Percentiles rank a stretch among this genome's conserved stretches.
These are phyloP conservation scores for Dryoscopus gambensis DNA, from an alignment of 2,113 vertebrate species.

Conservation along the genomic window DNA sequence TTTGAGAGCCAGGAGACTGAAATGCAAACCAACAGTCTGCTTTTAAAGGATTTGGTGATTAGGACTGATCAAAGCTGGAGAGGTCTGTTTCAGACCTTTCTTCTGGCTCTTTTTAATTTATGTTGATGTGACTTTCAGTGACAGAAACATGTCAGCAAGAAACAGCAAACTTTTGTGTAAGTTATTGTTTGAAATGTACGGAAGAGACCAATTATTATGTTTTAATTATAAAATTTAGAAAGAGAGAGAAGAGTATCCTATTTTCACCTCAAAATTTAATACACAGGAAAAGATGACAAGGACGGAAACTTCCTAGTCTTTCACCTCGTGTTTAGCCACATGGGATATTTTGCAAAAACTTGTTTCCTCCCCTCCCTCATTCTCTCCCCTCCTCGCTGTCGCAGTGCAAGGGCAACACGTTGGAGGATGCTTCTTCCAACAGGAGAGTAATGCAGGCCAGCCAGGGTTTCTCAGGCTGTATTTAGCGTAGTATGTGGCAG, in stretches of 20 bases:
- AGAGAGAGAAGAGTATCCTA: background rate
- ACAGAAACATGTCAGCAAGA: background rate
- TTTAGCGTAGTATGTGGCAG: background rate
- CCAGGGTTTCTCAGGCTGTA: background rate
- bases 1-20: background rate
- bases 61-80: background rate
- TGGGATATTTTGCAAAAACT: background rate
- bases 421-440: background rate
- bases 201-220: background rate
- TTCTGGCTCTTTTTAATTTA: background rate
- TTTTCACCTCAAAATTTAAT: background rate
- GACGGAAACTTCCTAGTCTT: background rate
- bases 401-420: accelerated
- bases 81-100: background rate
- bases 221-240: background rate
- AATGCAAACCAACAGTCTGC: background rate
- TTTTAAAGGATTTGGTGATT: background rate
- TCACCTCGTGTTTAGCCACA: background rate
- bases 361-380: background rate
- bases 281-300: background rate
- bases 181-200: background rate
- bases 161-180: background rate
- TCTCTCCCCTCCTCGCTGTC: accelerated
- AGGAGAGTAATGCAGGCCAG: background rate
- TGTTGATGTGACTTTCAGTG: background rate